Percentiles rank a stretch among this genome's conserved stretches.
phyloP scores from a whole-genome alignment of 1,140 invertebrate species.

The Venturia canescens region DNA sequence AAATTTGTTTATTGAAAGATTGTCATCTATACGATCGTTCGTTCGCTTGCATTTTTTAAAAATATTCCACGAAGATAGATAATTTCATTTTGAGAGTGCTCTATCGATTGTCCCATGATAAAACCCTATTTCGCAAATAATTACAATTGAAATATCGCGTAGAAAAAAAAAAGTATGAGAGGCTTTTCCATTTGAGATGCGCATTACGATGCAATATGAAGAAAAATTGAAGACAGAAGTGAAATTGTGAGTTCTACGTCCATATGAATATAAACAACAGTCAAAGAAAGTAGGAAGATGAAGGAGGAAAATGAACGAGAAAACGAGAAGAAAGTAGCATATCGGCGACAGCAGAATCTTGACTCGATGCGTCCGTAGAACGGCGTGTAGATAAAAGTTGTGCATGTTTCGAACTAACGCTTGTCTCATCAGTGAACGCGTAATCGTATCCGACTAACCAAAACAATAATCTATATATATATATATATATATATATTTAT shows the following conservation, averaged over 20 bases:
- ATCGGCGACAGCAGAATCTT: slow-evolving; percentile 37
- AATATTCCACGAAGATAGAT: too few species aligned
- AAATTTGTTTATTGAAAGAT: too few species aligned
- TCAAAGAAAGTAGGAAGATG: neutral
- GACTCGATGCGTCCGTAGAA: slow-evolving; percentile 38
- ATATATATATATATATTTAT: slow-evolving; percentile 53
- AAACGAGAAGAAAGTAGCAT: slow-evolving; percentile 2
- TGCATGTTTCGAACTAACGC: slow-evolving; percentile 57
- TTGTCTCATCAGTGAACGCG: slow-evolving; percentile 49
- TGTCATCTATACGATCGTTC: too few species aligned
- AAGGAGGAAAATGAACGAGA: neutral
- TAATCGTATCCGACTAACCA: slow-evolving; percentile 61
- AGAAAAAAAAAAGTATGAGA: too few species aligned
- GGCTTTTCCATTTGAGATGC: too few species aligned
- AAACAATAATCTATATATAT: slow-evolving; percentile 44
- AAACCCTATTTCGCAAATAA: too few species aligned
- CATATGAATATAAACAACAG: neutral
- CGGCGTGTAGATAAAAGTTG: slow-evolving; percentile 41
- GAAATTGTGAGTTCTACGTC: too few species aligned
- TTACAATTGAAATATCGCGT: too few species aligned
- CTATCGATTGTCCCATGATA: too few species aligned
- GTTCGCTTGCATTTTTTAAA: too few species aligned
- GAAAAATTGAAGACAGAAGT: neutral
- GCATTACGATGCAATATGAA: too few species aligned
- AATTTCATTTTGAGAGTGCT: too few species aligned